Evolutionary conservation across 2,113 vertebrate genomes (phyloP), one percentile per base, ranked within the genome.

Genomic region (Hippolais icterina): DNA sequence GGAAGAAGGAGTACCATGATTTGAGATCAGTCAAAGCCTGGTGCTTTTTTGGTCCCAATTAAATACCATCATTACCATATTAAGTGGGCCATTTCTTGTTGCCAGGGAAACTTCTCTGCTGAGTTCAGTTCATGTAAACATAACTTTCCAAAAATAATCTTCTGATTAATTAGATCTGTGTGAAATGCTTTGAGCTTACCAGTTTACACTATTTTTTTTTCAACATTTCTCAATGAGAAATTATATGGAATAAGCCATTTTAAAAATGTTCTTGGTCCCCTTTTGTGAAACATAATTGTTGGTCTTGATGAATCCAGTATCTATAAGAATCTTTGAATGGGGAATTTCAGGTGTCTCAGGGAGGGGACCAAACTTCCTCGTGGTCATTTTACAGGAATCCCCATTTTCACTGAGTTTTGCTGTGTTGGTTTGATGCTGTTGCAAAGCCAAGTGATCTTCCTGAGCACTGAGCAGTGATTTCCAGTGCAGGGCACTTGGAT

Each of bases 81-180:
- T 96, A 97, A 97, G 94, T 96, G 93, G 94, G 83, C 93, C 94
- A 92, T 91, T 89, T 95, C 91, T 87, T 89, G 96, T 97, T 97
- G 81, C 96, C 88, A 94, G 28, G 96, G 96, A 95, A 89, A 96
- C 90, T 90, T 96, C 94, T 95, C 76, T 84, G 52, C 93, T 29
- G 76, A 95, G 84, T 95, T 96, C 84, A 46, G 88, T 92, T 92
- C 88, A 57, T 86, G 88, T 96, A 97, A 96, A 95, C 93, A 92
- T 49, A 93, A 95, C 79, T 96, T 97, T 83, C 96, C 92, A 86
- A 95, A 96, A 97, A 97, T 97, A 96, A 92, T 91, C 82, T 90
- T 69, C 79, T 90, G 88, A 96, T 97, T 95, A 96, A 93, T 96
- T 94, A 94, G 83, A 64, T 74, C 90, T 96, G 27, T 89, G 77